Base-by-base conservation (phyloP, 2,888 invertebrate species). In the Congeria kusceri region DNA sequence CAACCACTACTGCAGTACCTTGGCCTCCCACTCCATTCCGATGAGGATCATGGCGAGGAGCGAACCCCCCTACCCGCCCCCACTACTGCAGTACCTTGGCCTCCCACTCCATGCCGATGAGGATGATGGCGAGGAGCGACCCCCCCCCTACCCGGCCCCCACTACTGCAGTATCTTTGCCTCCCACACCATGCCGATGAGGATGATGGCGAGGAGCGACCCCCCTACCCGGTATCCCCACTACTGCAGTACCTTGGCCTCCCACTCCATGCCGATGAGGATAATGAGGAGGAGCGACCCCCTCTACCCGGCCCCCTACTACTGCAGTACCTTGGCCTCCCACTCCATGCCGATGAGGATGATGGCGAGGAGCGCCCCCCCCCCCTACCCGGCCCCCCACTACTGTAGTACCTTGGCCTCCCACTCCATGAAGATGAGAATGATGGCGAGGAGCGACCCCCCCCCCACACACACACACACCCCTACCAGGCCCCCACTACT, bases 121-220 rank as follows among this genome's bases (percentile, higher is more conserved):
- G n/a, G n/a, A n/a, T n/a, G n/a, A n/a, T n/a, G n/a, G n/a, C n/a
- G n/a, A n/a, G n/a, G n/a, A n/a, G n/a, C n/a, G n/a, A n/a, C n/a
- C 46, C 46, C 46, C 46, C 9, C 46, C 46, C 46, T n/a, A 44
- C 46, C 20, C 1, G 5, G 1, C 39, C 9, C 3, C 5, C 29
- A 25, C 9, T 11, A 9, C 11, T 18, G 20, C 20, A 25, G 96
- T 74, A 98, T 98, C 94, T 98, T 98, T 2, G 97, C 96, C 94
- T 98, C 99, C 97, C 98, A 99, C 91, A 98, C 98, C 96, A 98
- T 98, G 44, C 99, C 99, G 29, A 98, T 95, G 3, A 98, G 96
- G 86, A 98, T 97, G 68, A 99, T 96, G 49, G 96, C 93, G 80
- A 98, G 95, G 95, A n/a, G n/a, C n/a, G n/a, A n/a, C n/a, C n/a